Evolutionary conservation across 2,113 vertebrate species (phyloP), one percentile per base, ranked within the genome.

Genomic region (Macrotus californicus): DNA sequence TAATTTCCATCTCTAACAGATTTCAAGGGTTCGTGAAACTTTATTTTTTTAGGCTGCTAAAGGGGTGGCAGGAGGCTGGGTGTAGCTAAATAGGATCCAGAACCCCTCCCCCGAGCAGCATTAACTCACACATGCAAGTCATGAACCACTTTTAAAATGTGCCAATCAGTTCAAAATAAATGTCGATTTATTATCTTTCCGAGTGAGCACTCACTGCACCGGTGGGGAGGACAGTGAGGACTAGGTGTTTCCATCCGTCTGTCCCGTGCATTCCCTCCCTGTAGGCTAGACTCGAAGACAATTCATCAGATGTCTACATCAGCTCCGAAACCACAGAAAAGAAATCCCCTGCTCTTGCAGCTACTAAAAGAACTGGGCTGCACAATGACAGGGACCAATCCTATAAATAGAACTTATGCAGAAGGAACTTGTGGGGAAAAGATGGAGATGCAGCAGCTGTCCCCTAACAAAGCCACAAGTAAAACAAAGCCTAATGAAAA

Each of bases 1-100:
- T 85, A 81, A 87, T 90, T 43, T 94, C 26, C 61, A 86, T 70
- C 61, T 94, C 52, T 88, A 85, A 73, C 16, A 93, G 83, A 93
- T 79, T 95, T 75, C 56, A 5, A 81, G n/a, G 24, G 11, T 59
- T 88, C 34, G 24, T 80, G 56, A 84, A 77, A 79, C 81, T 87
- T 92, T 85, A 77, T 41, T 87, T 90, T 93, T 95, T 86, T 39
- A 77, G 54, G 48, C 70, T 81, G 31, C 64, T 56, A 22, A 84
- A 76, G 43, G 48, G 39, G 36, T 84, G 39, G 41, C 8, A 69
- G 21, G 75, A 82, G 24, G 41, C 22, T 77, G 52, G 34, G 14
- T 56, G 21, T 73, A 56, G 69, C 64, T 92, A 92, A 43, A 76
- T 22, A 18, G 72, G 4, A 52, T 36, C 48, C 31, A 90, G 72